Evolutionary conservation across 2,113 vertebrate species (phyloP).

Genomic region (Cynocephalus volans): DNA sequence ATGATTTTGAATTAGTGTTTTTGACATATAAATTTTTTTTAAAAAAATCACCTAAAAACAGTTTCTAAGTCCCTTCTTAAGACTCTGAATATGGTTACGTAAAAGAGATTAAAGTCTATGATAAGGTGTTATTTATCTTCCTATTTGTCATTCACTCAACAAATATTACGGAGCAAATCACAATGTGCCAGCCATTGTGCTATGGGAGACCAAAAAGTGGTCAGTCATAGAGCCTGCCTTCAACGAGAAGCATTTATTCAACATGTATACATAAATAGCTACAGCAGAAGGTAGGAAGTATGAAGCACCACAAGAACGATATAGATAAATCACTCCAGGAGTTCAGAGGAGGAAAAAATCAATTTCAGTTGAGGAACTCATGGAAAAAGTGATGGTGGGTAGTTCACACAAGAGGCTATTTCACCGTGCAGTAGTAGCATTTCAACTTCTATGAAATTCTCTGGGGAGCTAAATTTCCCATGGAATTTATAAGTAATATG

Average conservation of each 20-base stretch:
- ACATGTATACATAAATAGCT: background rate
- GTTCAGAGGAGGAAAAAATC: background rate
- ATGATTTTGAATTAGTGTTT: conserved; percentile 52
- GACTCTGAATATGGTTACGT: background rate
- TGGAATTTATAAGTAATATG: background rate
- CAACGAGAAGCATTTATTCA: background rate
- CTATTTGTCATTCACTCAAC: background rate
- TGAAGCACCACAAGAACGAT: background rate
- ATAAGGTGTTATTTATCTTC: background rate
- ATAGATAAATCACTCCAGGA: background rate
- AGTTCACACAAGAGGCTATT: background rate
- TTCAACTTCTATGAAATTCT: conserved; percentile 3
- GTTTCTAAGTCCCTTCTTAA: background rate
- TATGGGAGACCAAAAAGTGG: background rate
- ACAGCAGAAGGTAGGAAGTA: background rate
- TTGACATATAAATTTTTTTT: background rate
- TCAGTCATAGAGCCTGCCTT: background rate
- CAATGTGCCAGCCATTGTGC: background rate
- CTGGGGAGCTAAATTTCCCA: background rate
- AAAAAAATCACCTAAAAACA: background rate
- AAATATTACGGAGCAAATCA: background rate
- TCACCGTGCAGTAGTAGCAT: background rate
- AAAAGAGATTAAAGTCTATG: background rate
- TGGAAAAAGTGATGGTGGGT: background rate
- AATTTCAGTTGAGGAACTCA: background rate